A percentile compares a stretch with the other conserved stretches of the same genome.
Evolutionary conservation across 1,140 invertebrate genomes (phyloP).

Genomic region (Sitophilus oryzae): DNA sequence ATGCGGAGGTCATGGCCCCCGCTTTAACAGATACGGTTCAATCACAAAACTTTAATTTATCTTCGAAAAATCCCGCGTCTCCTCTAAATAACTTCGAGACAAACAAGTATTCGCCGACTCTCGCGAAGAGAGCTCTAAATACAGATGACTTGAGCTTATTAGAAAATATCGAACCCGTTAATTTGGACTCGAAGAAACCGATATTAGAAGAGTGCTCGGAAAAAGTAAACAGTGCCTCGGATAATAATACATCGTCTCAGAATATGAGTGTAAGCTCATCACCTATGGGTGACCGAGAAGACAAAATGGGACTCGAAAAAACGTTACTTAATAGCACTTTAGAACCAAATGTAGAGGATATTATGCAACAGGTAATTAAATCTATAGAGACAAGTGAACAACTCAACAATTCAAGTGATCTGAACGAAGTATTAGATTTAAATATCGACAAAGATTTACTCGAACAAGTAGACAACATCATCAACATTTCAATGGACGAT

Average conservation of each 20-base stretch:
- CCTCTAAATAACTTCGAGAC: conserved; percentile 32
- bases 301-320: conserved; percentile 58
- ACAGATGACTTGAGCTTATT: conserved; percentile 24
- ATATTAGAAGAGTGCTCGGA: conserved; percentile 16
- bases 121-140: conserved; percentile 11
- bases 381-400: conserved; percentile 55
- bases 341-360: conserved; percentile 48
- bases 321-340: conserved; percentile 43
- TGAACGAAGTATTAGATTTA: conserved; percentile 51
- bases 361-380: conserved; percentile 61
- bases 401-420: conserved; percentile 37
- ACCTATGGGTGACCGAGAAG: conserved; percentile 60
- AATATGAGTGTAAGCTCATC: conserved; percentile 45
- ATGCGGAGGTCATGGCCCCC: conserved; percentile 66
- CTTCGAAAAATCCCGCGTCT: conserved; percentile 47
- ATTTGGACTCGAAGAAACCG: conserved; percentile 23
- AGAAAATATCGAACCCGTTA: conserved; percentile 25
- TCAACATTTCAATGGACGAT: conserved; percentile 53
- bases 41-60: conserved; percentile 53
- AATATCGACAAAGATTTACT: conserved; percentile 51
- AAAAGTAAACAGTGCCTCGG: conserved; percentile 29
- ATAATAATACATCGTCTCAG: conserved; percentile 20
- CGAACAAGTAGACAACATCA: conserved; percentile 54
- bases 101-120: conserved; percentile 17
- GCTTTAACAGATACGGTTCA: conserved; percentile 62